Percentiles rank a stretch among this genome's conserved stretches.
These are phyloP conservation scores for Aphidoletes aphidimyza DNA, from an alignment of 2,888 invertebrate species.

Conservation along the genomic window DNA sequence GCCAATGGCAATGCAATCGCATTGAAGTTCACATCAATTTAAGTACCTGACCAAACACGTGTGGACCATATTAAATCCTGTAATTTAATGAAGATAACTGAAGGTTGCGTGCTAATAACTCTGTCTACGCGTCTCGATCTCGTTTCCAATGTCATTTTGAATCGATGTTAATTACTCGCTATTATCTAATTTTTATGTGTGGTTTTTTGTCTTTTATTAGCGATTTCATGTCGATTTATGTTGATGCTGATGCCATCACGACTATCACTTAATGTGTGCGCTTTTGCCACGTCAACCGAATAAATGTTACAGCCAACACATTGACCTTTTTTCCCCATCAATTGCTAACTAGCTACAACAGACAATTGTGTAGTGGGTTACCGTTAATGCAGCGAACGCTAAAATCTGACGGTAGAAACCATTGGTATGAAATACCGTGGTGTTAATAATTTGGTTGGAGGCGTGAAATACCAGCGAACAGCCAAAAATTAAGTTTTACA, in stretches of 20 bases:
- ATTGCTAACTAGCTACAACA: not conserved
- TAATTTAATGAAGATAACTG: not conserved
- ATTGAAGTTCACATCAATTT: not conserved
- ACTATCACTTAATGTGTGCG: not conserved
- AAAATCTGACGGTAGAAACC: no score
- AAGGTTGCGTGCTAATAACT: not conserved
- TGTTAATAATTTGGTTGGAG: not conserved
- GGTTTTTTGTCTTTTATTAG: not conserved
- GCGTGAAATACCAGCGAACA: not conserved
- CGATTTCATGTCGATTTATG: not conserved
- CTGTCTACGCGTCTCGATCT: not conserved
- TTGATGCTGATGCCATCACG: not conserved
- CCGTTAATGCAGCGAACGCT: no score
- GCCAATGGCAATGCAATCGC: no score
- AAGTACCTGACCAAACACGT: constrained; percentile 20
- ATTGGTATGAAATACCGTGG: not conserved
- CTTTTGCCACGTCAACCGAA: not conserved
- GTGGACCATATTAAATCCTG: not conserved
- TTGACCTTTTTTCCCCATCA: not conserved
- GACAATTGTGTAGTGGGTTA: no score
- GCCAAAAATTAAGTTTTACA: not conserved
- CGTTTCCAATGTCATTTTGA: not conserved
- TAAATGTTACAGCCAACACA: not conserved
- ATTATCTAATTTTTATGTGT: not conserved
- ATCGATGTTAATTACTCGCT: not conserved